A percentile compares a stretch with the other conserved stretches of the same genome.
Conservation (phyloP, 2,113 vertebrate genomes). For the Elgaria multicarinata region DNA sequence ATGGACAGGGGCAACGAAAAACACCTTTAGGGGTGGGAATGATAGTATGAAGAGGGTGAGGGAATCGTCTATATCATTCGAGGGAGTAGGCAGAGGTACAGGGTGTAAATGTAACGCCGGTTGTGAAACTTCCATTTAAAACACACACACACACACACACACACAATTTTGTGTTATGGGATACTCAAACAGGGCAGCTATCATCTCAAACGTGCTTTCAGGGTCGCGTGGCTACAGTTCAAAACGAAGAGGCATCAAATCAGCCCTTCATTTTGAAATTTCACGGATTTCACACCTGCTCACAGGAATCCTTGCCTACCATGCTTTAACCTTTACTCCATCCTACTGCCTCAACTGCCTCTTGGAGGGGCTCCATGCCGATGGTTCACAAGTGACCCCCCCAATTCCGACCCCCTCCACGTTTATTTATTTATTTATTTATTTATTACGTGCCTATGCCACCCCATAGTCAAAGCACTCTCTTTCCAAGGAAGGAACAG, state of each 20-base stretch:
- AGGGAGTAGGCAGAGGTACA: neutral
- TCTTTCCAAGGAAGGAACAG: neutral
- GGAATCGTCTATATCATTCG: neutral
- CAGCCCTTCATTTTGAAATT: neutral
- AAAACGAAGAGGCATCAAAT: too few species aligned
- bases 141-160: too few species aligned
- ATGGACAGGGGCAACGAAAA: neutral
- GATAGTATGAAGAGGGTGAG: too few species aligned
- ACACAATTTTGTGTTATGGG: too few species aligned
- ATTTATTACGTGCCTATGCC: too few species aligned
- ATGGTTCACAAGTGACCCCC: accelerated
- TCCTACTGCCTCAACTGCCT: neutral
- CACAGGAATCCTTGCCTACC: too few species aligned
- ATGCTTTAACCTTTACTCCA: neutral
- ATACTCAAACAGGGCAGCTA: neutral
- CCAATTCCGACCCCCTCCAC: neutral
- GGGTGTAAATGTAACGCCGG: neutral
- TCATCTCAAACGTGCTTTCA: neutral
- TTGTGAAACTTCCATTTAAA: neutral
- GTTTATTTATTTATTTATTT: too few species aligned
- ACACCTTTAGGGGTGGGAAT: neutral
- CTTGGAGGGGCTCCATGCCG: neutral
- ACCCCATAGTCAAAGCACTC: too few species aligned
- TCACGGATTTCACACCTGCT: neutral
- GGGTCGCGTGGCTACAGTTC: neutral